These are phyloP conservation scores for Cerastis leucographa DNA, from an alignment of 2,888 invertebrate species.

Conservation along the genomic window DNA sequence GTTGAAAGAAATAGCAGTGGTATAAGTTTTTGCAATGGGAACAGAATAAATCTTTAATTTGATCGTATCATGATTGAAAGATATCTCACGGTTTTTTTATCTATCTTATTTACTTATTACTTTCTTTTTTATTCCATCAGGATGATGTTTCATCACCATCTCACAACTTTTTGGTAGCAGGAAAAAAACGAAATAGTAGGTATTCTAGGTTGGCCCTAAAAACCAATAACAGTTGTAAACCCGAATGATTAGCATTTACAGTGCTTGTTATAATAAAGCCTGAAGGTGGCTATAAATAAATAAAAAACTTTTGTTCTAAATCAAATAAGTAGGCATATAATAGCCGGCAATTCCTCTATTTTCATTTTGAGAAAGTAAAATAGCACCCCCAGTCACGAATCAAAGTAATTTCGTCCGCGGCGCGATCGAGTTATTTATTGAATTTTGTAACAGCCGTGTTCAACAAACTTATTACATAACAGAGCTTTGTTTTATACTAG, in stretches of 20 bases:
- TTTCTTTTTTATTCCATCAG: neutral
- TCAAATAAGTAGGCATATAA: slow-evolving; percentile 43
- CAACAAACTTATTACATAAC: slow-evolving; percentile 58
- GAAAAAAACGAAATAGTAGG: neutral
- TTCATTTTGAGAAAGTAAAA: slow-evolving; percentile 51
- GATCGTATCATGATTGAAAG: neutral
- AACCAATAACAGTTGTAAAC: neutral
- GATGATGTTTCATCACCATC: neutral
- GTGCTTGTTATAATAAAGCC: slow-evolving; percentile 19
- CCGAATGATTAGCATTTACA: slow-evolving; percentile 26
- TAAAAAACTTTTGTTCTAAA: slow-evolving; percentile 34
- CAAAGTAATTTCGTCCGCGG: slow-evolving; percentile 54
- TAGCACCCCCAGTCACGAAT: slow-evolving; percentile 48
- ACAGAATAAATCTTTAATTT: neutral
- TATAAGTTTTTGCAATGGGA: too few species aligned
- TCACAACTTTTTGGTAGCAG: neutral
- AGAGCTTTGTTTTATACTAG: slow-evolving; percentile 38
- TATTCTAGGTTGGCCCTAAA: neutral
- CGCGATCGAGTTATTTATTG: slow-evolving; percentile 55
- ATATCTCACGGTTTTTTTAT: too few species aligned
- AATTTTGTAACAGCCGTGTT: slow-evolving; percentile 46
- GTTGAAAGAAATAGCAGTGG: too few species aligned
- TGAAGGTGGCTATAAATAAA: slow-evolving; percentile 18
- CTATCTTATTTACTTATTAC: too few species aligned
- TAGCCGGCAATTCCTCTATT: slow-evolving; percentile 56